Base-by-base conservation (phyloP, 2,797 vertebrate species). In the Hoplostethus mediterraneus region DNA sequence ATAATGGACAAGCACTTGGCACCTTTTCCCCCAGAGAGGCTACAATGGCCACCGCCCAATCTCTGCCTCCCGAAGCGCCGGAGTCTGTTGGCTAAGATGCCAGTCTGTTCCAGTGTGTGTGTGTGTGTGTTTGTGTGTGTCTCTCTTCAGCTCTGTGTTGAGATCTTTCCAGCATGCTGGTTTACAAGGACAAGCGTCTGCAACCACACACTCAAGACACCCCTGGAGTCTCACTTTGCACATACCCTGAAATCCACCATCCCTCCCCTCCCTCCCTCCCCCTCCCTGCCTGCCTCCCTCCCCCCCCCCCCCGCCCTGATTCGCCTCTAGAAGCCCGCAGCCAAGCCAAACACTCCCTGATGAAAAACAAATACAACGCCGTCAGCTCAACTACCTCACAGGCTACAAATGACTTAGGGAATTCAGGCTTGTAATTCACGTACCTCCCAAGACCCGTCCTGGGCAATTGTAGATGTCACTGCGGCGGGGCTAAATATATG, bases 1-100 rank as follows among this genome's bases (percentile, higher is more conserved):
- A 63, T 77, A 88, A 88, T 79, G 81, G 89, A 88, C 75, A 81
- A 77, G 77, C 79, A 84, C 90, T 90, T 91, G 87, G 88, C 84
- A 86, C 84, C 67, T 80, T 80, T 67, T 66, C 53, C 78, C 57
- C 21, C 71, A 5, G 68, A 83, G 83, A 87, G 60, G 57, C 73
- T 40, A 49, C 83, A 30, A 60, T 54, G 67, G 83, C 78, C 30
- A 13, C 65, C 53, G 73, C 61, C 80, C 80, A 89, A 85, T 84
- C 84, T 74, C 52, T 67, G 77, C 62, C 67, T 78, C 51, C 83
- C 40, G 73, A 72, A 73, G 79, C 54, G 61, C 68, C 45, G 6
- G 40, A 48, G 55, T 11, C 16, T 36, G 36, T 10, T 63, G 68
- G 51, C 38, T 3, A 11, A 12, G 21, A 44, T 21, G 25, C 21